Evolutionary conservation across 2,888 invertebrate species (phyloP), one percentile per base, ranked within the genome.

Genomic region (Trachelus stipa): DNA sequence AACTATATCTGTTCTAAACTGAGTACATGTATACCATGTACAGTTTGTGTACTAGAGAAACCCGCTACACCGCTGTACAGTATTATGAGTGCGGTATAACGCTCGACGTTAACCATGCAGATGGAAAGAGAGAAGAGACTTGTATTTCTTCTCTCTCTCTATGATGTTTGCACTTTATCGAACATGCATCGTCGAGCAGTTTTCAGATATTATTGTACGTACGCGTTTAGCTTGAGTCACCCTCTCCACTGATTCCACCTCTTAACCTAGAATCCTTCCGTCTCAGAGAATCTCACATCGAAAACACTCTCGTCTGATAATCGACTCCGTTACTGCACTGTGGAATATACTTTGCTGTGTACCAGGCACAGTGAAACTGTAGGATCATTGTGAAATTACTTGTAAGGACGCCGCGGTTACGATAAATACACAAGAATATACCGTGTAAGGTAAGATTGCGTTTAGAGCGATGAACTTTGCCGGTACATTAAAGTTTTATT

Each of bases 91-190:
- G 40, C 40, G 15, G 15, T 56, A 56, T 23, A 23, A 56, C 23
- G 40, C 40, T 56, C 23, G 23, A 56, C 40, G 23, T 56, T 23
- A 56, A 56, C 40, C 40, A 56, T 56, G 40, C 6, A 56, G 23
- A 56, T 0, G 23, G 40, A 56, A 23, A 6, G 40, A 56, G 40
- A 56, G 6, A 9, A 40, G 23, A 40, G 23, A 9, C 23, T 23
- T 56, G 6, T 23, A 23, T 56, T 56, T 56, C 40, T 56, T 56
- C 40, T 56, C 12, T 40, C 37, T 15, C 40, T 6, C 12, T 37
- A n/a, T 30, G 9, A 33, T 9, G 71, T 30, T 71, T 71, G 71
- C 79, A 82, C 83, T 87, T 85, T 86, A 86, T 86, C 87, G 83
- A 82, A 80, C 82, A 83, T 83, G 85, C 86, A 30, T 71, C 71